phyloP scores from a whole-genome alignment of 2,113 vertebrate species.

The Lichenostomus cassidix region DNA sequence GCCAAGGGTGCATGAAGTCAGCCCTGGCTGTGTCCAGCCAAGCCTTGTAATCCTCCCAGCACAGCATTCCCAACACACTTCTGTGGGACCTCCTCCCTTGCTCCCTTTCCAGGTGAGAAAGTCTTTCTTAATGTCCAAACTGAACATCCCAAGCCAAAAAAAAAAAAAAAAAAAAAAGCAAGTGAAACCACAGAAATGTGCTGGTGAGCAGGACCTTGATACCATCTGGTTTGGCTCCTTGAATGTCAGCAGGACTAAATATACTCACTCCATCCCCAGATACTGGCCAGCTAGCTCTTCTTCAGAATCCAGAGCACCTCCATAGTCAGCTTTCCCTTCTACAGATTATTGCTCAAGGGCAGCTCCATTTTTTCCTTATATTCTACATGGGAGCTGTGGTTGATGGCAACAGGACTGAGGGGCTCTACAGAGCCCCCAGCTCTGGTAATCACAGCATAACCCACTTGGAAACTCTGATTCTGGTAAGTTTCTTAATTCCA shows the following conservation, averaged over 20 bases:
- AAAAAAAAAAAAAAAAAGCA: neutral
- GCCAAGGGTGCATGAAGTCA: neutral
- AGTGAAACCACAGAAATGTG: neutral
- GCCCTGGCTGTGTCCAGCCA: neutral
- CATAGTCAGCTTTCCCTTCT: neutral
- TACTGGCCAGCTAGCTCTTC: neutral
- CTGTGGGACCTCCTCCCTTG: neutral
- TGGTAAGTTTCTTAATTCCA: neutral
- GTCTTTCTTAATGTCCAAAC: neutral
- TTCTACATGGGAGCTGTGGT: accelerated
- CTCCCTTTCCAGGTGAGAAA: neutral
- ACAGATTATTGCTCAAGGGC: neutral
- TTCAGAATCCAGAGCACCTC: neutral
- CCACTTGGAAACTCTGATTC: neutral
- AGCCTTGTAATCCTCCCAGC: neutral
- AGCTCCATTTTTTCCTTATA: neutral
- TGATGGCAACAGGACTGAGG: neutral
- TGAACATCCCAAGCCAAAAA: neutral
- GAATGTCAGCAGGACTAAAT: neutral
- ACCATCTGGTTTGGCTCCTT: neutral
- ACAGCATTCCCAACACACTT: neutral
- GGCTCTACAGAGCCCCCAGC: neutral
- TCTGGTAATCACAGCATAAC: neutral
- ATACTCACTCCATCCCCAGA: neutral
- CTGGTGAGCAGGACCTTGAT: neutral